Conservation (phyloP, 2,113 vertebrate species). For the Axis porcinus region DNA sequence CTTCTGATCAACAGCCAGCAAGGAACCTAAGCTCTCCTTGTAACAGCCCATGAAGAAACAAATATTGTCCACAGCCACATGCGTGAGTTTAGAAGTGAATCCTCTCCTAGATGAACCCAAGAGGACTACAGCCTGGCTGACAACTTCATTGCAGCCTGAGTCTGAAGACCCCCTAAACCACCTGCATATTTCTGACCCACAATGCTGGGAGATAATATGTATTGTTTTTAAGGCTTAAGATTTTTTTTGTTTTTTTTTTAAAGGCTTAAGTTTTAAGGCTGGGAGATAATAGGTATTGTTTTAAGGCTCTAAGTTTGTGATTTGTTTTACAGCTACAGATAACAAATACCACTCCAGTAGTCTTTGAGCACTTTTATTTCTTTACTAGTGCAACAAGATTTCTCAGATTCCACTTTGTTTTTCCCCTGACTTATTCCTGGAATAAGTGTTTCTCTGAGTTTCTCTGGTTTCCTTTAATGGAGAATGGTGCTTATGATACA, state of each 20-base stretch:
- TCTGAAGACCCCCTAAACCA: neutral
- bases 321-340: neutral
- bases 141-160: neutral
- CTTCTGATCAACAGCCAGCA: neutral
- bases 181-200: neutral
- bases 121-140: neutral
- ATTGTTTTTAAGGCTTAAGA: neutral
- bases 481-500: neutral
- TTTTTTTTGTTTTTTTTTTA: neutral
- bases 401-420: neutral
- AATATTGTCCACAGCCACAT: neutral
- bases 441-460: neutral
- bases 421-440: neutral
- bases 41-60: neutral
- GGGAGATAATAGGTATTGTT: neutral
- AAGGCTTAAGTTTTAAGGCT: neutral
- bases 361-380: neutral
- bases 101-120: neutral
- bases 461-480: neutral
- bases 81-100: neutral
- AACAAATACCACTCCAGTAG: neutral
- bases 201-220: neutral
- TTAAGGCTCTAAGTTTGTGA: neutral
- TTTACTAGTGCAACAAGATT: neutral
- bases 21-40: neutral